These are phyloP conservation scores for Pluvialis apricaria DNA, from an alignment of 2,113 vertebrate genomes.

Conservation along the genomic window DNA sequence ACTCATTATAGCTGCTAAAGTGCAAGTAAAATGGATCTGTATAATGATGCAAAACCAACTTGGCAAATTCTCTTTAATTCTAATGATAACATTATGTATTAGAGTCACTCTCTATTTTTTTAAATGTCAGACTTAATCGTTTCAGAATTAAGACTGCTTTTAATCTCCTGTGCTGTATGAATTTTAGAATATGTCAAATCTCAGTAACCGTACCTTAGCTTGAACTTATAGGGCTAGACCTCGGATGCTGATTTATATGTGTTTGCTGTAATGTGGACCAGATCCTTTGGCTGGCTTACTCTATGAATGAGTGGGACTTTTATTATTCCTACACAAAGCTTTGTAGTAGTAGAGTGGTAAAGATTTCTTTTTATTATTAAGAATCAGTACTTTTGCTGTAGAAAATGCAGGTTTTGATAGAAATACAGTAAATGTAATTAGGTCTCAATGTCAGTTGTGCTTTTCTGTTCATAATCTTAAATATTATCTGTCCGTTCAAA, in stretches of 20 bases:
- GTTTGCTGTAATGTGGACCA: neutral
- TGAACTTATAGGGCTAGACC: neutral
- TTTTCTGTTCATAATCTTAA: neutral
- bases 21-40: conserved; percentile 48
- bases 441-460: neutral
- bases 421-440: neutral
- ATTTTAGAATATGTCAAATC: conserved; percentile 2
- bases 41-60: conserved; percentile 51
- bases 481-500: neutral
- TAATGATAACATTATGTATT: conserved; percentile 48
- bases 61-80: conserved; percentile 48
- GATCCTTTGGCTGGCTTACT: neutral
- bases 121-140: conserved; percentile 24
- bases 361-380: neutral
- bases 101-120: neutral
- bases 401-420: neutral
- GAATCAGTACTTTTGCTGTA: neutral
- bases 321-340: neutral
- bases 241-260: neutral
- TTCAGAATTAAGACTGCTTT: neutral
- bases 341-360: neutral
- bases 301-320: neutral
- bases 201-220: neutral
- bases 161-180: neutral
- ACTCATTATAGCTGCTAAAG: conserved; percentile 45